phyloP scores from a whole-genome alignment of 2,888 invertebrate genomes.

The Thysanoteuthis rhombus region DNA sequence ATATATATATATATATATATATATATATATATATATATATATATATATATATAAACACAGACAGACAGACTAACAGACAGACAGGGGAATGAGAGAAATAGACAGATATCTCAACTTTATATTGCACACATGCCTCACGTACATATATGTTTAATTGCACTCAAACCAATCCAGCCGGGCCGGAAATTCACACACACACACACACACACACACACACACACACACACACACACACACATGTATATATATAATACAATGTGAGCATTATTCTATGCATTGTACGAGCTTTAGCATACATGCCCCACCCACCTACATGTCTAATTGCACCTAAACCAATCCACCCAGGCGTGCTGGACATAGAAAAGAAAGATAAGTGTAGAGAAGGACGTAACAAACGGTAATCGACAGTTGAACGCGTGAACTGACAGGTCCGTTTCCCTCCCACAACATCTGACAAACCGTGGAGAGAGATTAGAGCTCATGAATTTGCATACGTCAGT shows the following conservation, averaged over 20 bases:
- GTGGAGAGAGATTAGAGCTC: not conserved
- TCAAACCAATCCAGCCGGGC: no score
- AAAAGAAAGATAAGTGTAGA: not conserved
- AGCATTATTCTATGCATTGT: no score
- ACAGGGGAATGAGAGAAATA: not conserved
- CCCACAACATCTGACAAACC: not conserved
- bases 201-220: not conserved
- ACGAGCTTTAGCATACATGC: not conserved
- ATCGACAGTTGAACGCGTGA: not conserved
- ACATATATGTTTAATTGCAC: no score
- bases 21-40: not conserved
- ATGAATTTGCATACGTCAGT: not conserved
- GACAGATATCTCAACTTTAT: no score
- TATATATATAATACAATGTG: no score
- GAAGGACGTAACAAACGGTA: not conserved
- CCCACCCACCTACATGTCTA: not conserved
- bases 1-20: not conserved
- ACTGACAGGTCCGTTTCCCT: not conserved
- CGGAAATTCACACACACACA: not conserved
- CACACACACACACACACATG: not conserved
- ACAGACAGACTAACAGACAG: not conserved
- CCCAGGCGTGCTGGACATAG: not conserved
- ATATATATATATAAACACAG: not conserved
- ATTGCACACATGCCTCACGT: no score
- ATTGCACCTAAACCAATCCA: not conserved